phyloP scores from a whole-genome alignment of 2,888 invertebrate genomes.

The Camptogramma bilineatum region DNA sequence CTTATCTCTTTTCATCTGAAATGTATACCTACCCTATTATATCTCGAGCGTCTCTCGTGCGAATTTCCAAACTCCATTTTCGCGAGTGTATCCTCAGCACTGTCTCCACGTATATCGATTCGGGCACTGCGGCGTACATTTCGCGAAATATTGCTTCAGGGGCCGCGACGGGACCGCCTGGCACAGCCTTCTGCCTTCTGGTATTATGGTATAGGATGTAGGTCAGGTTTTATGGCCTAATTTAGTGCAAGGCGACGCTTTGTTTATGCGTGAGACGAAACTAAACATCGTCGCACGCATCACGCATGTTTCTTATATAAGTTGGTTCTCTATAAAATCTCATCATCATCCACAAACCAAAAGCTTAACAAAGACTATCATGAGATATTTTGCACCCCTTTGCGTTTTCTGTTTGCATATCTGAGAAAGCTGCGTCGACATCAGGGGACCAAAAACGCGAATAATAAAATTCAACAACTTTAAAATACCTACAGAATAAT shows the following conservation, averaged over 20 bases:
- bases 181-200: constrained; percentile 56
- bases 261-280: constrained; percentile 1
- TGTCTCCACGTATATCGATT: constrained; percentile 59
- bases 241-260: constrained; percentile 34
- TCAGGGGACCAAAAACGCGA: too few species aligned
- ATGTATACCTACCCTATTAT: constrained; percentile 80
- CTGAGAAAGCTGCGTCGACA: too few species aligned
- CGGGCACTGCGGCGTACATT: constrained; percentile 52
- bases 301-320: constrained; percentile 13
- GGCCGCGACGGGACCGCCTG: constrained; percentile 53
- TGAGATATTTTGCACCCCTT: too few species aligned
- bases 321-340: not conserved
- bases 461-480: too few species aligned
- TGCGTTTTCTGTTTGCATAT: too few species aligned
- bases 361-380: too few species aligned
- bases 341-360: too few species aligned
- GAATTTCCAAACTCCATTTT: constrained; percentile 84
- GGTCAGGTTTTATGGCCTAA: constrained; percentile 63
- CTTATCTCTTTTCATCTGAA: not conserved
- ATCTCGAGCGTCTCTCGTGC: constrained; percentile 85
- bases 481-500: too few species aligned
- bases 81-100: not conserved
- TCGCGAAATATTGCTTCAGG: constrained; percentile 48
- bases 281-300: constrained; percentile 21
- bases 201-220: too few species aligned